phyloP scores from a whole-genome alignment of 2,888 invertebrate species.

The Uropetala carovei region DNA sequence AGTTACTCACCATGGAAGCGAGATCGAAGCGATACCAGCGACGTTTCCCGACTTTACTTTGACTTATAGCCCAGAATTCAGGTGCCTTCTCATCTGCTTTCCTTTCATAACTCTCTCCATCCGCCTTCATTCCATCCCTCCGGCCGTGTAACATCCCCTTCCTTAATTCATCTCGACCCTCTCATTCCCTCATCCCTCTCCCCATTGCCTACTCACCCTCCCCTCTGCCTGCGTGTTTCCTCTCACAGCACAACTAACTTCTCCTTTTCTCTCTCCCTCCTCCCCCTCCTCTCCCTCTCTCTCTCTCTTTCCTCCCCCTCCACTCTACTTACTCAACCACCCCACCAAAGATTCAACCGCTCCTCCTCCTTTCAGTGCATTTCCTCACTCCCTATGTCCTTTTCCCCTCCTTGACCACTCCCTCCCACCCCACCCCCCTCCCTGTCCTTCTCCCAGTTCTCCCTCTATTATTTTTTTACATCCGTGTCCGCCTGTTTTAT shows the following conservation, averaged over 20 bases:
- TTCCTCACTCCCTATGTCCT: too few species aligned
- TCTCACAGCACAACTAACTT: not conserved
- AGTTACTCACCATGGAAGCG: constrained; percentile 14
- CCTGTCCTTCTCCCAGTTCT: too few species aligned
- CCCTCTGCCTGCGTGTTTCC: too few species aligned
- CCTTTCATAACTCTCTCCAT: constrained; percentile 46
- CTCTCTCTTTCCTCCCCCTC: too few species aligned
- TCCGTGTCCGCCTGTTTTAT: too few species aligned
- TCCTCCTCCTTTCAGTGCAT: too few species aligned
- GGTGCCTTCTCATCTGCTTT: constrained; percentile 43
- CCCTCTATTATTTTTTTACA: too few species aligned
- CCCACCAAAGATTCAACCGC: not conserved
- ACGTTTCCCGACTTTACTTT: not conserved
- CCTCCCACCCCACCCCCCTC: too few species aligned
- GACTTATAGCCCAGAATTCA: constrained; percentile 56
- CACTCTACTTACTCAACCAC: too few species aligned
- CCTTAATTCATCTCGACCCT: constrained; percentile 10
- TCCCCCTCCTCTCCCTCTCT: not conserved
- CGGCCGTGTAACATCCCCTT: not conserved
- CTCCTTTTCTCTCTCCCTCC: not conserved
- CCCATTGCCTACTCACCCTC: not conserved
- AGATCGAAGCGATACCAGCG: not conserved
- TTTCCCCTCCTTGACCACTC: too few species aligned
- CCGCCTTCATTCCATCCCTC: not conserved
- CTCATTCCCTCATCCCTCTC: not conserved